These are phyloP conservation scores for Drosophila subpulchrella DNA, from an alignment of 1,140 invertebrate species.

Conservation along the genomic window DNA sequence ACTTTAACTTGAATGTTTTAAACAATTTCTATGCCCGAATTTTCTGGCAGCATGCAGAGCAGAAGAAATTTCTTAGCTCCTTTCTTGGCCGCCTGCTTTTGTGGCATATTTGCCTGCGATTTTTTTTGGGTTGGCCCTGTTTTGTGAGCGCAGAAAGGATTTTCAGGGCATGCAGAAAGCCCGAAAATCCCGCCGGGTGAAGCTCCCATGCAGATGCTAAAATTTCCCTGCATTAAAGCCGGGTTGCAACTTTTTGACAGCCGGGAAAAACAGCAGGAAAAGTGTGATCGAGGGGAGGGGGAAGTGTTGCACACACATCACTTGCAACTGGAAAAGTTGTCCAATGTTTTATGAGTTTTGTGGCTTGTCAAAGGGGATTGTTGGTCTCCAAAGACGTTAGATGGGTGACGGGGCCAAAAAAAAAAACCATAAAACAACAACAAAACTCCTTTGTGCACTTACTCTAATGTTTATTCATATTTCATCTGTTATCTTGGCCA, in stretches of 20 bases:
- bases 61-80: constrained; percentile 14
- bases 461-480: constrained; percentile 39
- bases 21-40: constrained; percentile 30
- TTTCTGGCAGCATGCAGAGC: constrained; percentile 9
- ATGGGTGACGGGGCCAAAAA: background rate
- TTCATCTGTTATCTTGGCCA: constrained; percentile 36
- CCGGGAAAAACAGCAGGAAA: background rate
- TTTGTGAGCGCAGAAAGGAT: constrained; percentile 16
- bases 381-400: background rate
- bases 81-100: constrained; percentile 25
- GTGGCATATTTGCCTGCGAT: constrained; percentile 20
- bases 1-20: constrained; percentile 9
- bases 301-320: constrained; percentile 1
- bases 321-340: constrained; percentile 28
- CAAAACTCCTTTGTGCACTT: constrained; percentile 26
- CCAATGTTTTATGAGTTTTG: constrained; percentile 39
- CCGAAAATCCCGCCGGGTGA: constrained; percentile 16
- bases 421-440: background rate
- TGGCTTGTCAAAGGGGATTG: constrained; percentile 16
- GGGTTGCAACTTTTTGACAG: constrained; percentile 34
- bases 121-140: background rate
- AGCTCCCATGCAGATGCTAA: constrained; percentile 28
- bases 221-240: constrained; percentile 21
- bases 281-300: background rate
- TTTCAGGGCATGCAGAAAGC: constrained; percentile 10